Evolutionary conservation across 2,113 vertebrate species (phyloP), one percentile per base, ranked within the genome.

Genomic region (Delphinapterus leucas): DNA sequence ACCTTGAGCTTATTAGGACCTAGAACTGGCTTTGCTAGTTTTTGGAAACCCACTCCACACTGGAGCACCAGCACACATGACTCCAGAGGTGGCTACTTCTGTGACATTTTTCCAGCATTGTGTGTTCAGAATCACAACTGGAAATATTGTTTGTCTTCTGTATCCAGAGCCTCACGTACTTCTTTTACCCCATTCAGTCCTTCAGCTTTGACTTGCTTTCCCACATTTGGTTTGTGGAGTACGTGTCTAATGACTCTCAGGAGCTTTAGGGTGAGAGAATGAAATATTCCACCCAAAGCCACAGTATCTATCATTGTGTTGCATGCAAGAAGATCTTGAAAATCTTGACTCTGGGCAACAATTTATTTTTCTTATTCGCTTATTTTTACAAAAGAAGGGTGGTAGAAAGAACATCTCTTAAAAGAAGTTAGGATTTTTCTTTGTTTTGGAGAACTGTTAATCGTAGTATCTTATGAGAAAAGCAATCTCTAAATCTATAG

Each of bases 391-490:
- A 8, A 83, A 76, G 82, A 87, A 71, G 21, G 58, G 41, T 80
- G 53, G 13, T 63, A 77, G 53, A 73, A 86, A 53, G n/a, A 83
- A 38, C 1, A 60, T 44, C n/a, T 61, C 68, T 65, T 84, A 88
- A 86, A 94, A 93, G 33, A 94, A 94, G 60, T 85, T 65, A 33
- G 4, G 84, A 55, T 90, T 92, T 95, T 68, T 77, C 70, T 94
- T 96, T 83, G 13, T 91, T 96, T 86, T 73, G 70, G 94, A 74
- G 60, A 82, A 68, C 79, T 31, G 13, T 95, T 97, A 93, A 83
- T 97, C 88, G 85, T 88, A 55, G 28, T 92, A 91, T 47, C 44
- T 88, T 38, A 90, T 21, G 89, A 93, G 88, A 82, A 95, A 92
- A 95, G 47, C 73, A 33, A 63, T 91, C 84, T 97, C 49, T 93